Base-by-base conservation (phyloP, 1,140 invertebrate genomes). In the Anoplolepis gracilipes region DNA sequence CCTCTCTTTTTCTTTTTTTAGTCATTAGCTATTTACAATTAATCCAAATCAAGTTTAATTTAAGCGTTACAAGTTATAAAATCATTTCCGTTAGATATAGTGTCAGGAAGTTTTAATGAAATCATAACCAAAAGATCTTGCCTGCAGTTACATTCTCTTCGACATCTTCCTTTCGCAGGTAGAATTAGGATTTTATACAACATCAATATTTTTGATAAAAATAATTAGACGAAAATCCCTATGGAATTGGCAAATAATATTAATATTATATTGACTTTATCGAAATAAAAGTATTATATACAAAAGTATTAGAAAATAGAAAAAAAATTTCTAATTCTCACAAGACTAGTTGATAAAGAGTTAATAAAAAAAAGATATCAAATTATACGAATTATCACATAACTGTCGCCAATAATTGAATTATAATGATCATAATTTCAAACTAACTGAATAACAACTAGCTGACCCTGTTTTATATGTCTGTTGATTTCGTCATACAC, bases 91-190 rank as follows among this genome's bases (percentile, higher is more conserved):
- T 79, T 73, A 53, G 30, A 10, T 72, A 59, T 73, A 82, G 53
- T 72, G 36, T 30, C 53, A 33, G 25, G n/a, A 82, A 82, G 53
- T 82, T 82, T 82, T 82, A 82, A 82, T 82, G 67, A 82, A 82
- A 82, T 82, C 78, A 82, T 82, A 73, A 57, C 19, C 28, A n/a
- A 10, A n/a, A 73, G n/a, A 82, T 72, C 19, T 28, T n/a, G 67
- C 53, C 53, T 13, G 25, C 72, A 82, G 67, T 82, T 82, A 65
- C 46, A 19, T 16, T 57, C 6, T 39, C 36, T 72, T 73, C 67
- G 25, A 82, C 19, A 82, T 61, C 39, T 57, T 57, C 5, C 78
- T 39, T 30, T 33, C 46, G 49, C 64, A 73, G 25, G 61, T 36
- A 73, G 7, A 46, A 82, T 73, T 36, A 73, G 13, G 7, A 73